These are phyloP conservation scores for Proisotoma minuta DNA, from an alignment of 2,888 invertebrate species.

Conservation along the genomic window DNA sequence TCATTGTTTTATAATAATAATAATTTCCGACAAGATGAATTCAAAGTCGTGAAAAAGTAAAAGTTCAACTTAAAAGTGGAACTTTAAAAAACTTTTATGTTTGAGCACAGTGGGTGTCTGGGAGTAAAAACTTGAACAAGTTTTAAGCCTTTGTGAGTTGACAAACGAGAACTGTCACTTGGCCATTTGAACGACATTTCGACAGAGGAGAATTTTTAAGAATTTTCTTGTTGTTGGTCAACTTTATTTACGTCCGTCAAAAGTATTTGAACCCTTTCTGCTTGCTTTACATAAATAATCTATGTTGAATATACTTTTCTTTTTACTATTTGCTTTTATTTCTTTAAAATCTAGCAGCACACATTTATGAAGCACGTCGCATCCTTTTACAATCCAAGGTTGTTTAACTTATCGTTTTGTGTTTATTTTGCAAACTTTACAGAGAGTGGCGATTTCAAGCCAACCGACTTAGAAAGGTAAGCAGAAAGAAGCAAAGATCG, in stretches of 20 bases:
- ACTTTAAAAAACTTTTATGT: not conserved
- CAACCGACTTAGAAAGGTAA: slow-evolving; percentile 78
- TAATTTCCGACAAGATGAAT: not conserved
- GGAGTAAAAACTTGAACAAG: not conserved
- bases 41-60: not conserved
- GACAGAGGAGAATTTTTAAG: not conserved
- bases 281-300: slow-evolving; percentile 1
- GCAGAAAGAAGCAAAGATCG: slow-evolving; percentile 48
- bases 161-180: slow-evolving; percentile 12
- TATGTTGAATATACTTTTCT: slow-evolving; percentile 5
- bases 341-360: not conserved
- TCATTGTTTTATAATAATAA: not conserved
- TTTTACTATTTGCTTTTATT: slow-evolving; percentile 8
- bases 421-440: slow-evolving; percentile 50
- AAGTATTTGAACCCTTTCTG: slow-evolving; percentile 5
- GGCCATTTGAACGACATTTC: not conserved
- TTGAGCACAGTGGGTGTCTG: slow-evolving; percentile 3
- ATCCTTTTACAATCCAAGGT: not conserved
- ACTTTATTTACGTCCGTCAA: not conserved
- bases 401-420: not conserved
- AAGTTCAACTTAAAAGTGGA: not conserved
- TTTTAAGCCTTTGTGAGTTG: not conserved
- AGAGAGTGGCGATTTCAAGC: slow-evolving; percentile 79
- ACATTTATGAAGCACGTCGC: not conserved
- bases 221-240: not conserved